A percentile compares a stretch with the other conserved stretches of the same genome.
Evolutionary conservation across 2,888 invertebrate genomes (phyloP).

Genomic region (Drosophila algonquin): DNA sequence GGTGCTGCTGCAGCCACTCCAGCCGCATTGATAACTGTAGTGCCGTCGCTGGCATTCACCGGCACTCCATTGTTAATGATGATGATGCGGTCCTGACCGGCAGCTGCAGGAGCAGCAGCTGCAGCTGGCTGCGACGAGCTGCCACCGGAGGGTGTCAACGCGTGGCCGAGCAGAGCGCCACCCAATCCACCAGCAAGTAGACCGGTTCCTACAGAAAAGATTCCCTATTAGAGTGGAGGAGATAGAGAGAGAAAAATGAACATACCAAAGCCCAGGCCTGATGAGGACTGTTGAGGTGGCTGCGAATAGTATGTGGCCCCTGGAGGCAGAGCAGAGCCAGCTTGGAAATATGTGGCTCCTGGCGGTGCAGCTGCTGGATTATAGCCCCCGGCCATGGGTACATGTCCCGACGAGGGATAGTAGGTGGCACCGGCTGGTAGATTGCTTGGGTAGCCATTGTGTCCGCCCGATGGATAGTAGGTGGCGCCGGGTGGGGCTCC

Average conservation of each 20-base stretch:
- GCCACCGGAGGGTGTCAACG: conserved; percentile 79
- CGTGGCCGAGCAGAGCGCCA: conserved; percentile 82
- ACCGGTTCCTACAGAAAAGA: conserved; percentile 76
- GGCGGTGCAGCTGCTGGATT: conserved; percentile 72
- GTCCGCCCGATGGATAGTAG: conserved; percentile 62
- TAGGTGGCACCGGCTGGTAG: conserved; percentile 66
- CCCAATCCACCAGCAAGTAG: conserved; percentile 82
- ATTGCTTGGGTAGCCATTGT: conserved; percentile 62
- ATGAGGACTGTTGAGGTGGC: conserved; percentile 80
- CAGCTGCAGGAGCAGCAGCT: conserved; percentile 65
- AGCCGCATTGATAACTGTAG: conserved; percentile 56
- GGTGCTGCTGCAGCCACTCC: conserved; percentile 47
- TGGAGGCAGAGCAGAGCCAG: conserved; percentile 72
- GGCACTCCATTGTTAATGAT: conserved; percentile 83
- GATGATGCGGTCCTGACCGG: conserved; percentile 80
- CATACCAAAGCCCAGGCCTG: conserved; percentile 83
- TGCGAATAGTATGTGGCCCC: conserved; percentile 75
- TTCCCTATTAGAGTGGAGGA: not conserved
- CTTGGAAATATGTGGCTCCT: conserved; percentile 74
- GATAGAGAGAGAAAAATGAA: not conserved
- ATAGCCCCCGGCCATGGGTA: conserved; percentile 49
- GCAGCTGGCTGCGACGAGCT: conserved; percentile 67
- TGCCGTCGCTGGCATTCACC: conserved; percentile 65
- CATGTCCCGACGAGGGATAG: conserved; percentile 60
- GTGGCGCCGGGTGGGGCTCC: conserved; percentile 61